Percentiles rank a stretch among this genome's conserved stretches.
Evolutionary conservation across 2,888 invertebrate genomes (phyloP).

Genomic region (Drosophila nr. medialis): DNA sequence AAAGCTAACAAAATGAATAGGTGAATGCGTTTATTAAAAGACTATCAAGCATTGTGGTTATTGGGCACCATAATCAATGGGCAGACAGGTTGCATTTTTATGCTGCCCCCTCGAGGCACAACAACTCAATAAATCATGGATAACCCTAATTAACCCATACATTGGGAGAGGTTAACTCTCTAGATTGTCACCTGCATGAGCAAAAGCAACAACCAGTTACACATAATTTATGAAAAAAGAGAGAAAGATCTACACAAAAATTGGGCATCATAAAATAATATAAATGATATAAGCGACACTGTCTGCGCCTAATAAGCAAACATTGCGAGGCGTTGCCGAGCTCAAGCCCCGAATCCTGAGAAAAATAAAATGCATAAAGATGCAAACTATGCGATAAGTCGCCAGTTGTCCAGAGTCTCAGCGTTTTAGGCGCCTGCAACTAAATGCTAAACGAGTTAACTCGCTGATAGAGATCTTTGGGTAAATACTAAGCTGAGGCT

Average conservation of each 20-base stretch:
- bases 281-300: slow-evolving; percentile 81
- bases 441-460: slow-evolving; percentile 83
- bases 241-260: slow-evolving; percentile 16
- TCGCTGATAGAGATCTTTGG: slow-evolving; percentile 81
- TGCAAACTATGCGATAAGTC: slow-evolving; percentile 71
- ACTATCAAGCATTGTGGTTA: slow-evolving; percentile 53
- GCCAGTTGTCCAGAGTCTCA: slow-evolving; percentile 22
- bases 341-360: slow-evolving; percentile 56
- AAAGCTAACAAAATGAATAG: slow-evolving; percentile 21
- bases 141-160: slow-evolving; percentile 74
- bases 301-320: slow-evolving; percentile 75
- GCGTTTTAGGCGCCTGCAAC: slow-evolving; percentile 80
- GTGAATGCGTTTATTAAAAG: slow-evolving; percentile 62
- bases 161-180: slow-evolving; percentile 14
- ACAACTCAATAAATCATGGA: slow-evolving; percentile 74
- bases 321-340: slow-evolving; percentile 59
- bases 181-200: slow-evolving; percentile 67
- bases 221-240: slow-evolving; percentile 63
- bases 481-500: slow-evolving; percentile 67
- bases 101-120: slow-evolving; percentile 24
- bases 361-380: slow-evolving; percentile 55
- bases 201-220: slow-evolving; percentile 58
- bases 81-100: slow-evolving; percentile 55
- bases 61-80: slow-evolving; percentile 60
- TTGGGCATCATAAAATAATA: slow-evolving; percentile 74